Evolutionary conservation across 2,797 vertebrate species (phyloP), one percentile per base, ranked within the genome.

Genomic region (Gymnoscopelus braueri): DNA sequence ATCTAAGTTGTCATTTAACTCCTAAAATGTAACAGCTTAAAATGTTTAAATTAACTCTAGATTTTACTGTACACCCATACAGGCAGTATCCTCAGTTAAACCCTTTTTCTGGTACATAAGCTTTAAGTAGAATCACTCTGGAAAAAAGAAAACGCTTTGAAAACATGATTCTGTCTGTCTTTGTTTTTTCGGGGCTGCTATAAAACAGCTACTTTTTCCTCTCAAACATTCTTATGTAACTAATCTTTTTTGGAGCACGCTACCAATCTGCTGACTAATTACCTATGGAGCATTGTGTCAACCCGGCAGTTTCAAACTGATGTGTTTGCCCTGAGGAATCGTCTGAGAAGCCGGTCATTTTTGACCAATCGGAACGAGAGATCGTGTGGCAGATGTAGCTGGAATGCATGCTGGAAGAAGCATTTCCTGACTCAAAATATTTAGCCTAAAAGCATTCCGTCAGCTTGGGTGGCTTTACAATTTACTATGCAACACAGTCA

Each of bases 231-330:
- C 84, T 83, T 77, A 67, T 58, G 53, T 67, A 73, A 81, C 72
- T 23, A 44, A 55, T 60, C 54, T 52, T 56, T 65, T 75, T 75
- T 74, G 77, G 83, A 80, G 71, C 72, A 75, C 65, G 47, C 4
- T 65, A 3, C 74, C 65, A 39, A 82, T 79, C 75, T 55, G 65
- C 11, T 77, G 48, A 73, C 78, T 74, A 71, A 73, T 82, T 81
- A 87, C 80, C 74, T 80, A 77, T 51, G 63, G 75, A n/a, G 65
- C 79, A 64, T 74, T 81, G 74, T 68, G 26, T 79, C 74, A 75
- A 71, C 54, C 32, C n/a, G 47, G 71, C 80, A 79, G 80, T 74
- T 80, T 75, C 24, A 79, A 57, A 60, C 51, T 7, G 39, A 44
- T 9, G 5, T 50, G 7, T 75, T 29, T 0, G 65, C 78, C 69